A percentile compares a stretch with the other conserved stretches of the same genome.
phyloP scores from a whole-genome alignment of 1,140 invertebrate genomes.

The Lordiphosa clarofinis region DNA sequence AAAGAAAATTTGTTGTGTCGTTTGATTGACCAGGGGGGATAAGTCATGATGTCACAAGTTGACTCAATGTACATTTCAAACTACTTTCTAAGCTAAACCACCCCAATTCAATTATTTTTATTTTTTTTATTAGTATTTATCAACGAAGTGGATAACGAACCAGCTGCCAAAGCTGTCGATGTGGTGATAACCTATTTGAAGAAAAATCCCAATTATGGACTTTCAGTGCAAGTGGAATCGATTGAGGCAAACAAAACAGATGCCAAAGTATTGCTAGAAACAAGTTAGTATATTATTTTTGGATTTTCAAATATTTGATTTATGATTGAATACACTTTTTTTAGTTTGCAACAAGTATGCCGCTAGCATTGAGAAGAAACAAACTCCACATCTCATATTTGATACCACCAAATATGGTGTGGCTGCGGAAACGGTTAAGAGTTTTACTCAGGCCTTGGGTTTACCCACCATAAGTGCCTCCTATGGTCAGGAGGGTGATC shows the following conservation, averaged over 20 bases:
- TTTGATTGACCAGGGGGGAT: conserved; percentile 4
- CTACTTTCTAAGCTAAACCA: neutral
- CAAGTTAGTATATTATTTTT: conserved; percentile 80
- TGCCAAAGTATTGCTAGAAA: conserved; percentile 84
- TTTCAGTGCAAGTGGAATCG: conserved; percentile 84
- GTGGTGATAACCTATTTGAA: conserved; percentile 85
- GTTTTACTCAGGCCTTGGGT: conserved; percentile 87
- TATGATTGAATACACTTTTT: too few species aligned
- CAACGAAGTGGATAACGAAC: conserved; percentile 86
- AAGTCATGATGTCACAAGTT: conserved; percentile 6
- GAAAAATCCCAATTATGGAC: conserved; percentile 84
- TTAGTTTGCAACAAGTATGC: conserved; percentile 87
- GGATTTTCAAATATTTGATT: neutral
- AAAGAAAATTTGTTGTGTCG: conserved; percentile 17
- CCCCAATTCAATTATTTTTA: conserved; percentile 6
- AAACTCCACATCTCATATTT: conserved; percentile 87
- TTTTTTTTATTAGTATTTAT: conserved; percentile 83
- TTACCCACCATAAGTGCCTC: conserved; percentile 91
- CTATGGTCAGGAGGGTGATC: conserved; percentile 90
- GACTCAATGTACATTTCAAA: conserved; percentile 29
- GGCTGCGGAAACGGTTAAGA: conserved; percentile 90
- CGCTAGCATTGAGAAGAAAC: conserved; percentile 82
- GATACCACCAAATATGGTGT: conserved; percentile 89
- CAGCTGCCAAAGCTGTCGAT: conserved; percentile 85
- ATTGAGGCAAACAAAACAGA: conserved; percentile 85